These are phyloP conservation scores for Allacma fusca DNA, from an alignment of 2,888 invertebrate genomes.

Conservation along the genomic window DNA sequence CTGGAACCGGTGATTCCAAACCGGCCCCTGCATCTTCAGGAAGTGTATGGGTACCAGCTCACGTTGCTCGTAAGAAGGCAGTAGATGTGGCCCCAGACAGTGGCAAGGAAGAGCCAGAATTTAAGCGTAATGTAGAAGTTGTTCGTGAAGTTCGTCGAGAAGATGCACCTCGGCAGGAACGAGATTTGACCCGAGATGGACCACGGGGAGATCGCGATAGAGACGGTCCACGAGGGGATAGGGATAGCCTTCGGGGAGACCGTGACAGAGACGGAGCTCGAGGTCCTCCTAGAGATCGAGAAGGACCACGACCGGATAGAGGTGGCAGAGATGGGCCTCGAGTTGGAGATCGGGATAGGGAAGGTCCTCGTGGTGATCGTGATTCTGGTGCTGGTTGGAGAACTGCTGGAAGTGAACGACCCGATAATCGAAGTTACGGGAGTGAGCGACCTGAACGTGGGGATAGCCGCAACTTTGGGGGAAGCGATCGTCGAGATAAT, in stretches of 20 bases:
- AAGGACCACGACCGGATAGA: not conserved
- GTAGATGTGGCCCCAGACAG: not conserved
- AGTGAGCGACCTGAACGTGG: conserved; percentile 31
- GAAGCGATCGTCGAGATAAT: conserved; percentile 38
- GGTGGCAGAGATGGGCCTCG: conserved; percentile 16
- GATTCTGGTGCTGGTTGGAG: conserved; percentile 28
- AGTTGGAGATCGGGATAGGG: conserved; percentile 34
- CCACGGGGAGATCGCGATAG: conserved; percentile 41
- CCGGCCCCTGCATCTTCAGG: conserved; percentile 24
- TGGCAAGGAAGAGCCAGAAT: not conserved
- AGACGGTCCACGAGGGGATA: conserved; percentile 55
- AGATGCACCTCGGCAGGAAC: conserved; percentile 47
- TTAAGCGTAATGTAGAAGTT: not conserved
- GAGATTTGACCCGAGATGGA: conserved; percentile 14
- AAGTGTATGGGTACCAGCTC: conserved; percentile 36
- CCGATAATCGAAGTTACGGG: conserved; percentile 13
- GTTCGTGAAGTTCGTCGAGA: conserved; percentile 55
- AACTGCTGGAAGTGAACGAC: not conserved
- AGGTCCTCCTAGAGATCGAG: not conserved
- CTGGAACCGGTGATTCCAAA: conserved; percentile 38
- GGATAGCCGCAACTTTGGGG: conserved; percentile 32
- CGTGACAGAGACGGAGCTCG: not conserved
- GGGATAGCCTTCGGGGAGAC: conserved; percentile 18
- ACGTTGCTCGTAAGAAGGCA: conserved; percentile 40
- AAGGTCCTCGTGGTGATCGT: conserved; percentile 40